phyloP scores from a whole-genome alignment of 92 coral and sea anemone species.

The Bergia sp. region DNA sequence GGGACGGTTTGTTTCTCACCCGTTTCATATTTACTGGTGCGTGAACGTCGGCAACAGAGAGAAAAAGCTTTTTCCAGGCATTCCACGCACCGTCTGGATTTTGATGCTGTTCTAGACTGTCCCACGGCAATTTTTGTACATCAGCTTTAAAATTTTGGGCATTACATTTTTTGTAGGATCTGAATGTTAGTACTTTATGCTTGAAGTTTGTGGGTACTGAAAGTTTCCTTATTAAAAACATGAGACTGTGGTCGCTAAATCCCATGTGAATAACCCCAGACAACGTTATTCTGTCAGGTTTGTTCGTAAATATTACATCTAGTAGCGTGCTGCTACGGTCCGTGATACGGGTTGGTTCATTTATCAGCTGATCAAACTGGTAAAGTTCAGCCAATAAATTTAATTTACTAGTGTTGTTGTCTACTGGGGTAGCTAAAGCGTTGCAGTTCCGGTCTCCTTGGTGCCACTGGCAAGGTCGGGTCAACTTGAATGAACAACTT shows the following conservation, averaged over 20 bases:
- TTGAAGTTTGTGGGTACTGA: conserved; percentile 20
- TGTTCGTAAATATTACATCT: not conserved
- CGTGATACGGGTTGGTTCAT: conserved; percentile 32
- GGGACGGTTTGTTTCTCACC: not conserved
- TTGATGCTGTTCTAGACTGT: not conserved
- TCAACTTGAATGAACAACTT: too few relatives aligned
- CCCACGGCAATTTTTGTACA: not conserved
- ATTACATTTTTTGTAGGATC: conserved; percentile 3
- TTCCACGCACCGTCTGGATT: conserved; percentile 23
- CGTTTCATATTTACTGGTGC: conserved; percentile 35
- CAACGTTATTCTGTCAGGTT: conserved; percentile 16
- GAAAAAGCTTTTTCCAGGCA: conserved; percentile 46
- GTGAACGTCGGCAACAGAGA: conserved; percentile 31
- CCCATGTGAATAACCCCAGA: conserved; percentile 44
- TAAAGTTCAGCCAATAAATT: conserved; percentile 43
- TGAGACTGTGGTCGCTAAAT: conserved; percentile 35
- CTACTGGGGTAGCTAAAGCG: not conserved
- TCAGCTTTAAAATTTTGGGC: conserved; percentile 7
- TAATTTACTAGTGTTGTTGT: too few relatives aligned
- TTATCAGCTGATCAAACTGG: conserved; percentile 43
- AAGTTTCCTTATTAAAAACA: conserved; percentile 23
- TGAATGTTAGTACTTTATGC: conserved; percentile 6
- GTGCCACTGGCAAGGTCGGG: too few relatives aligned
- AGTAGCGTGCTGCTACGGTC: conserved; percentile 32
- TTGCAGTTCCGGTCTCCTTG: conserved; percentile 36